Percentiles rank a stretch among this genome's conserved stretches.
Evolutionary conservation across 1,140 invertebrate species (phyloP).

Genomic region (Drosophila nigromelanica): DNA sequence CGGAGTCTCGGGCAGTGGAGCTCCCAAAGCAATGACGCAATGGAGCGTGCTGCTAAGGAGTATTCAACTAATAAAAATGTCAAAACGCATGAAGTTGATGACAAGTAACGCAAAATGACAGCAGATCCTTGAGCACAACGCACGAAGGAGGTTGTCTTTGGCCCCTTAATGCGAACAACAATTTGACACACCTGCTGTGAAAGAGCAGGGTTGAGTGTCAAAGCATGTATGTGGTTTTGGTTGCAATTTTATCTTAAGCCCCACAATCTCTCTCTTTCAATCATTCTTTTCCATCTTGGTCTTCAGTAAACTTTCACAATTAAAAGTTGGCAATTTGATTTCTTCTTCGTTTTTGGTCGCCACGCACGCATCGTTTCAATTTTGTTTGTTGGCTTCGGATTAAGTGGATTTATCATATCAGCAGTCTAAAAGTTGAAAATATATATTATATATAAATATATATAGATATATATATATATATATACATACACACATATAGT

Average conservation of each 20-base stretch:
- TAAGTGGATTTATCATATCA: slow-evolving; percentile 82
- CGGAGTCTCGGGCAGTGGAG: background rate
- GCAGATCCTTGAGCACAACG: slow-evolving; percentile 48
- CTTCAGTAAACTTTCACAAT: slow-evolving; percentile 72
- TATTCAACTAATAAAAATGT: slow-evolving; percentile 82
- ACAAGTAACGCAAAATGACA: slow-evolving; percentile 76
- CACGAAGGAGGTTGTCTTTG: slow-evolving; percentile 3
- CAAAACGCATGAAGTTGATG: slow-evolving; percentile 81
- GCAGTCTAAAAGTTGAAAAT: slow-evolving; percentile 55
- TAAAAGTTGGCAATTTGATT: slow-evolving; percentile 73
- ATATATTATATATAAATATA: slow-evolving; percentile 47
- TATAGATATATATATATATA: slow-evolving; percentile 50
- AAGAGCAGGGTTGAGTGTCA: background rate
- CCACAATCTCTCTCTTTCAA: too few species aligned
- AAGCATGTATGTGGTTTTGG: slow-evolving; percentile 19
- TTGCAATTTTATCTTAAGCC: background rate
- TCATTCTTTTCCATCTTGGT: background rate
- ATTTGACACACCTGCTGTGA: slow-evolving; percentile 76
- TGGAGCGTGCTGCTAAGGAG: slow-evolving; percentile 78
- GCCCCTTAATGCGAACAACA: slow-evolving; percentile 54
- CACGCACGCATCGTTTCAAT: slow-evolving; percentile 71
- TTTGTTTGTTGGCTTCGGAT: slow-evolving; percentile 71
- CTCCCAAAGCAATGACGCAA: slow-evolving; percentile 44
- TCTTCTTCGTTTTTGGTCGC: slow-evolving; percentile 14
- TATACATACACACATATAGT: slow-evolving; percentile 47